Conservation (phyloP, 2,888 invertebrate genomes). For the Drosophila melanocephala region DNA sequence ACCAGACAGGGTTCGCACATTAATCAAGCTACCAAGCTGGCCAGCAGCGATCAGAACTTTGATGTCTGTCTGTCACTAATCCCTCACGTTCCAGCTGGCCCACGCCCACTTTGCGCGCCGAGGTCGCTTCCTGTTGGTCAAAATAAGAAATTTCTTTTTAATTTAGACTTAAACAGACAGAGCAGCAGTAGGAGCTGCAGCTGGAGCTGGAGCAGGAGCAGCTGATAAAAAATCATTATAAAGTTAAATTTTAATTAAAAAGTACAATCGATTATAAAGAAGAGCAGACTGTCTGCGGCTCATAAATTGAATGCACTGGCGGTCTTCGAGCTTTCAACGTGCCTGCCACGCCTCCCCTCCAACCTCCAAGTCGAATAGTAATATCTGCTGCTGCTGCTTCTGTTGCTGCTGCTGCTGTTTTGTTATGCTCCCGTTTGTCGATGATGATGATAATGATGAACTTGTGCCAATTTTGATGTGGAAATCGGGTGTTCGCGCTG, state of each 20-base stretch:
- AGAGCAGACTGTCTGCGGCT: constrained; percentile 75
- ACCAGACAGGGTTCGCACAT: constrained; percentile 64
- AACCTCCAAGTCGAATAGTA: not conserved
- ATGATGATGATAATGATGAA: constrained; percentile 65
- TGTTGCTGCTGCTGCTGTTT: not conserved
- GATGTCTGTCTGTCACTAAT: constrained; percentile 41
- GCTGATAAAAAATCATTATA: constrained; percentile 85
- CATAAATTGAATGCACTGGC: constrained; percentile 74
- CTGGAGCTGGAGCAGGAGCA: constrained; percentile 48
- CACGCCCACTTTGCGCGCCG: constrained; percentile 72
- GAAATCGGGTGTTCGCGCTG: constrained; percentile 41
- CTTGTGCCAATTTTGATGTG: constrained; percentile 74
- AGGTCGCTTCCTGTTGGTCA: constrained; percentile 67
- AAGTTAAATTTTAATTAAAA: constrained; percentile 84
- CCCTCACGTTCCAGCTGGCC: constrained; percentile 56
- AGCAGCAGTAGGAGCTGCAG: constrained; percentile 8
- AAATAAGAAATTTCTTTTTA: constrained; percentile 84
- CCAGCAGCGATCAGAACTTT: constrained; percentile 44
- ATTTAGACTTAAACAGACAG: constrained; percentile 78
- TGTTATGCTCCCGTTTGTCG: not conserved
- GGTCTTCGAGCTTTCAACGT: constrained; percentile 74
- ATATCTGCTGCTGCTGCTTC: not conserved
- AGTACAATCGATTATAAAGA: constrained; percentile 74
- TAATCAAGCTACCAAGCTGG: constrained; percentile 54
- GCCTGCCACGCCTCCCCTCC: constrained; percentile 50